Evolutionary conservation across 2,113 vertebrate species (phyloP).

Genomic region (Accipiter virgatus): DNA sequence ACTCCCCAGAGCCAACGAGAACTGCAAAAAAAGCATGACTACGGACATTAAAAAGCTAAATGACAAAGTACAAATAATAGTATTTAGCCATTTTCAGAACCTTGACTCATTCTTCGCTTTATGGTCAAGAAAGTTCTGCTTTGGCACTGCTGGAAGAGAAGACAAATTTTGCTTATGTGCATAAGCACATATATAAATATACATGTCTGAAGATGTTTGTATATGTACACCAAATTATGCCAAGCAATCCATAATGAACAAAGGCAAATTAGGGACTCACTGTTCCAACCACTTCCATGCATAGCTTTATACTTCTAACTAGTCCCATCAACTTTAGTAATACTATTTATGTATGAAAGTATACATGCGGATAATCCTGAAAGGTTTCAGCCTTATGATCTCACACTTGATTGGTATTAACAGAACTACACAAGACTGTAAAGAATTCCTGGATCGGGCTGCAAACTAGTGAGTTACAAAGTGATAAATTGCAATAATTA

Average conservation of each 20-base stretch:
- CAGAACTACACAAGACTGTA: background rate
- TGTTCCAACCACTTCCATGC: background rate
- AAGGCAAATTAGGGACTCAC: background rate
- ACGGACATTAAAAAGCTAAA: background rate
- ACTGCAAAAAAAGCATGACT: background rate
- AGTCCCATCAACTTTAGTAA: background rate
- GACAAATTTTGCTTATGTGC: background rate
- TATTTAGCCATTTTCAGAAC: background rate
- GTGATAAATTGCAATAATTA: constrained; percentile 30
- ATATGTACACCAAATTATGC: background rate
- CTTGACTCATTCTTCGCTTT: background rate
- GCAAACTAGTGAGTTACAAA: background rate
- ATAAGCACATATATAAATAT: background rate
- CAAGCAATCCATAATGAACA: background rate
- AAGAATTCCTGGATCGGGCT: background rate
- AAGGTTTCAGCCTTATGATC: background rate
- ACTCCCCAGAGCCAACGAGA: background rate
- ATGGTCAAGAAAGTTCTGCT: background rate
- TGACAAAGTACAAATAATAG: background rate
- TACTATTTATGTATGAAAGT: background rate
- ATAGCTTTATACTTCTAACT: background rate
- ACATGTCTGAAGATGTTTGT: background rate
- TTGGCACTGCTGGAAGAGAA: background rate
- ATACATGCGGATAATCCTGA: background rate
- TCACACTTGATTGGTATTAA: background rate